These are phyloP conservation scores for Python bivittatus DNA, from an alignment of 2,113 vertebrate species.

Conservation along the genomic window DNA sequence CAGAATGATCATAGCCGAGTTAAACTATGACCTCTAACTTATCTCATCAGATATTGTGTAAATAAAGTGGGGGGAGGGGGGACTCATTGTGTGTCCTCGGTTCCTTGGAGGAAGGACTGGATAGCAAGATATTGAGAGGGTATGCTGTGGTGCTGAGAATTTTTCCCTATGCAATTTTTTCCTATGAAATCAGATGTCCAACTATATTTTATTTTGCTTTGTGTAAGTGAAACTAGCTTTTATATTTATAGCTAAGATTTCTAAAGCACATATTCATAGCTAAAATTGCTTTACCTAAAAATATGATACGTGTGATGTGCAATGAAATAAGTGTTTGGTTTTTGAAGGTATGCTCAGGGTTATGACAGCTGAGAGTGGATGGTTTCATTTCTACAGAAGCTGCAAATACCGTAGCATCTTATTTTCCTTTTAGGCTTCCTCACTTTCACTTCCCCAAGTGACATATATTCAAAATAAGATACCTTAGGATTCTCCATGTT, in stretches of 20 bases:
- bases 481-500: neutral
- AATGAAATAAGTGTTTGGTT: neutral
- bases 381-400: neutral
- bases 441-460: neutral
- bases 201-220: neutral
- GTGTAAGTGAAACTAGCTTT: neutral
- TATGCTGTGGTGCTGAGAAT: neutral
- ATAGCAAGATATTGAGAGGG: neutral
- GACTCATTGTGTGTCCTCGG: neutral
- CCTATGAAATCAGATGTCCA: neutral
- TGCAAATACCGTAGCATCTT: neutral
- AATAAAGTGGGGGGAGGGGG: neutral
- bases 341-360: neutral
- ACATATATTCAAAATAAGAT: neutral
- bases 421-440: neutral
- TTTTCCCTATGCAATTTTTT: neutral
- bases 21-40: neutral
- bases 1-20: neutral
- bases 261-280: neutral
- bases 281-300: neutral
- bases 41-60: neutral
- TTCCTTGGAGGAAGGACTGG: neutral
- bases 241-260: neutral
- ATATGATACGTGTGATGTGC: neutral
- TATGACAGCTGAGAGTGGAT: neutral